These are phyloP conservation scores for Ceratitis capitata DNA, from an alignment of 1,140 invertebrate species.

Conservation along the genomic window DNA sequence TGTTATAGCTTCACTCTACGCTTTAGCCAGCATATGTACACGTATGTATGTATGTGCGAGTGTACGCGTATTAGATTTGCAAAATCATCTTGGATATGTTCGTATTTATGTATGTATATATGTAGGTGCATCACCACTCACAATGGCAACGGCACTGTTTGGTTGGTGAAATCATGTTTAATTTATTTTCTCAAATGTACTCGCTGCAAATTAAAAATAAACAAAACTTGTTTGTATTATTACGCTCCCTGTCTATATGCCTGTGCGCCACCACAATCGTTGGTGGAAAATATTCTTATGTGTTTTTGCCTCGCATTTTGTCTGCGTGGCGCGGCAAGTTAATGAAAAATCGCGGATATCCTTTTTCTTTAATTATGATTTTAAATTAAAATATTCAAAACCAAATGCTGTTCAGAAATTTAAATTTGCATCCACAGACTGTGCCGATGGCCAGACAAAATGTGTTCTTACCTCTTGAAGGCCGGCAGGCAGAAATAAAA, in stretches of 20 bases:
- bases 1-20: background rate
- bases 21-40: background rate
- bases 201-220: slow-evolving; percentile 43
- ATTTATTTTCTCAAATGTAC: slow-evolving; percentile 36
- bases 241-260: background rate
- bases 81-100: background rate
- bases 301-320: background rate
- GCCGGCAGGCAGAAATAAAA: slow-evolving; percentile 45
- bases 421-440: slow-evolving; percentile 10
- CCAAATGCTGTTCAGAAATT: slow-evolving; percentile 25
- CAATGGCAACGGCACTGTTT: background rate
- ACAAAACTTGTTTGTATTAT: slow-evolving; percentile 40
- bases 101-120: too few species aligned
- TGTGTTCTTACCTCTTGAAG: background rate
- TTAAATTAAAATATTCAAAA: slow-evolving; percentile 56
- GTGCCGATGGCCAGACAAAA: background rate
- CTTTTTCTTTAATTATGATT: slow-evolving; percentile 60
- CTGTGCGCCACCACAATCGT: too few species aligned
- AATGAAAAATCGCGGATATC: slow-evolving; percentile 45
- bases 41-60: too few species aligned
- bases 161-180: slow-evolving; percentile 19
- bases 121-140: background rate
- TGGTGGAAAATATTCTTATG: too few species aligned
- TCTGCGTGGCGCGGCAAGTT: background rate
- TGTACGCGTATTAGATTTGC: background rate